These are phyloP conservation scores for Lacanobia oleracea DNA, from an alignment of 2,888 invertebrate genomes.

Conservation along the genomic window DNA sequence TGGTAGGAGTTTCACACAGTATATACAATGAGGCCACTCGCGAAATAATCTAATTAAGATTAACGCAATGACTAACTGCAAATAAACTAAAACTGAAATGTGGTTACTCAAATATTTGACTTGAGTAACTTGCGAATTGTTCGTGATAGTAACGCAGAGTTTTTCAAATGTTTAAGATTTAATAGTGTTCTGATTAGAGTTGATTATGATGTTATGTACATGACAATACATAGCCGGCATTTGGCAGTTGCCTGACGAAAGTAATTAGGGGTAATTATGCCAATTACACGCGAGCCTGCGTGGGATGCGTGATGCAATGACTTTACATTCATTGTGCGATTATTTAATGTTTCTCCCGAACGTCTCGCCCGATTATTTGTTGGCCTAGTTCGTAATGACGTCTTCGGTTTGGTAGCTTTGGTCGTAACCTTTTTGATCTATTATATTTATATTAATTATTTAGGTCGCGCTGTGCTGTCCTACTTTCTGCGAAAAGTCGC, in stretches of 20 bases:
- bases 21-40: constrained; percentile 44
- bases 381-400: constrained; percentile 70
- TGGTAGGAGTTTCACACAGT: constrained; percentile 39
- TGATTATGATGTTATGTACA: constrained; percentile 56
- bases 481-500: constrained; percentile 56
- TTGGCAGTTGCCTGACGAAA: constrained; percentile 76
- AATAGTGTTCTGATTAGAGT: constrained; percentile 42
- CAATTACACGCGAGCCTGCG: constrained; percentile 81
- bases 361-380: constrained; percentile 69
- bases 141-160: constrained; percentile 18
- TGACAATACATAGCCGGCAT: constrained; percentile 61
- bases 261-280: constrained; percentile 83
- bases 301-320: constrained; percentile 77
- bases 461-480: constrained; percentile 59
- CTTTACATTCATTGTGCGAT: constrained; percentile 75
- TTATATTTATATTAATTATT: constrained; percentile 68
- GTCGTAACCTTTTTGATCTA: constrained; percentile 69
- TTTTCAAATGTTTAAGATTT: constrained; percentile 23
- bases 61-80: constrained; percentile 45
- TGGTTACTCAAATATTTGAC: constrained; percentile 21
- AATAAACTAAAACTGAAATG: constrained; percentile 36
- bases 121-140: constrained; percentile 26
- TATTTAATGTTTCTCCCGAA: constrained; percentile 75
- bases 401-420: constrained; percentile 58
- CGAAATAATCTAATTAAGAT: constrained; percentile 54